Conservation (phyloP, 2,888 invertebrate genomes). For the Drosophila neotestacea region DNA sequence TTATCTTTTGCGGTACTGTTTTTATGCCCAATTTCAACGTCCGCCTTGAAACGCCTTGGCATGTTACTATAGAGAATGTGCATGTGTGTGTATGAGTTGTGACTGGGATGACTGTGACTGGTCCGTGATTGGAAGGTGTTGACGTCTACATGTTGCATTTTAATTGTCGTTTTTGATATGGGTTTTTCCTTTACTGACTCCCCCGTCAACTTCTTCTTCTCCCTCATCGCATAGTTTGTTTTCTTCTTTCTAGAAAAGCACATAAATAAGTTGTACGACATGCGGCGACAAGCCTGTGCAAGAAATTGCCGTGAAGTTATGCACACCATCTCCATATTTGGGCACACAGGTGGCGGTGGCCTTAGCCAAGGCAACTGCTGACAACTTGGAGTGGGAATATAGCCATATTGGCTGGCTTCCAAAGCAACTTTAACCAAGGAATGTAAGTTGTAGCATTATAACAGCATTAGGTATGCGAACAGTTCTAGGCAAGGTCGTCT, state of each 20-base stretch:
- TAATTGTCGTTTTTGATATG: slow-evolving; percentile 69
- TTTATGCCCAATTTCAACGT: slow-evolving; percentile 77
- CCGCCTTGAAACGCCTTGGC: slow-evolving; percentile 75
- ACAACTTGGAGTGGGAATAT: slow-evolving; percentile 27
- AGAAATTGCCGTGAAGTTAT: slow-evolving; percentile 75
- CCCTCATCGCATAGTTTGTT: slow-evolving; percentile 18
- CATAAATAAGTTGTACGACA: slow-evolving; percentile 78
- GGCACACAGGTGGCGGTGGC: slow-evolving; percentile 65
- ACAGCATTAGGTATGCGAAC: slow-evolving; percentile 17
- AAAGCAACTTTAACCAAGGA: slow-evolving; percentile 19
- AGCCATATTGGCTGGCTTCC: slow-evolving; percentile 42
- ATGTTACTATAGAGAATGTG: slow-evolving; percentile 49
- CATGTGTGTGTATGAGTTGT: slow-evolving; percentile 1
- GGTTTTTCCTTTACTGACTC: slow-evolving; percentile 49
- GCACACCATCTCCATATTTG: slow-evolving; percentile 68
- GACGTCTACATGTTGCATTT: slow-evolving; percentile 80
- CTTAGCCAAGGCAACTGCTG: slow-evolving; percentile 62
- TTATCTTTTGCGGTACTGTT: slow-evolving; percentile 73
- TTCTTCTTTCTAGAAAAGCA: slow-evolving; percentile 54
- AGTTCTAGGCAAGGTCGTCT: slow-evolving; percentile 43
- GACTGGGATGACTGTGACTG: slow-evolving; percentile 30
- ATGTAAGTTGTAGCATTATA: slow-evolving; percentile 25
- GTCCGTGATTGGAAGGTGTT: slow-evolving; percentile 71
- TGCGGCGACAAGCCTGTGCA: slow-evolving; percentile 63
- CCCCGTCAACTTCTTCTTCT: slow-evolving; percentile 15